phyloP scores from a whole-genome alignment of 2,113 vertebrate species.

The Pungitius pungitius region DNA sequence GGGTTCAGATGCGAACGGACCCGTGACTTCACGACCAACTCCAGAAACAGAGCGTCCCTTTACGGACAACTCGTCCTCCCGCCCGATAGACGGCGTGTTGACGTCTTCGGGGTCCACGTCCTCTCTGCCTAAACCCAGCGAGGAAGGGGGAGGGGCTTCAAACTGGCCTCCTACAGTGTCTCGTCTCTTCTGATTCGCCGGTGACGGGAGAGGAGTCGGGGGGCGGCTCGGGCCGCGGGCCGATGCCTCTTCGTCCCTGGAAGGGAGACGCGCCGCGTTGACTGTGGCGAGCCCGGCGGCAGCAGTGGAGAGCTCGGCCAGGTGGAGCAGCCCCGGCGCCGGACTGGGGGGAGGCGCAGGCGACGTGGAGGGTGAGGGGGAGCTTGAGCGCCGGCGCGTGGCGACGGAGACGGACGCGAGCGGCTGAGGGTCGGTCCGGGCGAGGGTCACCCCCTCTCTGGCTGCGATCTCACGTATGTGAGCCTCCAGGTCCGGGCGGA shows the following conservation, averaged over 20 bases:
- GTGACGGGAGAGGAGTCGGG: not conserved
- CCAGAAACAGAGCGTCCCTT: conserved; percentile 7
- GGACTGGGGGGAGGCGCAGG: conserved; percentile 30
- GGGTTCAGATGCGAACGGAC: not conserved
- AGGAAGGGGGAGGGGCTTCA: conserved; percentile 8
- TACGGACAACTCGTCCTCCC: not conserved
- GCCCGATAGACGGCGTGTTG: not conserved
- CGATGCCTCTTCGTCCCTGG: not conserved
- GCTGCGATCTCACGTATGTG: conserved; percentile 60
- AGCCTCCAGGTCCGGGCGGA: conserved; percentile 30
- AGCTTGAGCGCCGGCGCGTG: conserved; percentile 68
- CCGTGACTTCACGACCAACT: not conserved
- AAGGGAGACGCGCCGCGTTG: no score
- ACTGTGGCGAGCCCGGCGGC: not conserved
- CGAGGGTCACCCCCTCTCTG: conserved; percentile 58
- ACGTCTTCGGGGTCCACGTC: not conserved
- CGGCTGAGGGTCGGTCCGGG: conserved; percentile 43
- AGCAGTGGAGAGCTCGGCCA: conserved; percentile 24
- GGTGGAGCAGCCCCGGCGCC: conserved; percentile 45
- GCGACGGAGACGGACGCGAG: conserved; percentile 79
- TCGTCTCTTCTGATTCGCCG: conserved; percentile 27
- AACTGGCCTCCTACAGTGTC: conserved; percentile 40
- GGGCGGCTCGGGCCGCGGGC: not conserved
- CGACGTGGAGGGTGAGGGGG: conserved; percentile 52
- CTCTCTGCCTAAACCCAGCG: conserved; percentile 7